These are phyloP conservation scores for Samia ricini DNA, from an alignment of 1,140 invertebrate genomes.

Conservation along the genomic window DNA sequence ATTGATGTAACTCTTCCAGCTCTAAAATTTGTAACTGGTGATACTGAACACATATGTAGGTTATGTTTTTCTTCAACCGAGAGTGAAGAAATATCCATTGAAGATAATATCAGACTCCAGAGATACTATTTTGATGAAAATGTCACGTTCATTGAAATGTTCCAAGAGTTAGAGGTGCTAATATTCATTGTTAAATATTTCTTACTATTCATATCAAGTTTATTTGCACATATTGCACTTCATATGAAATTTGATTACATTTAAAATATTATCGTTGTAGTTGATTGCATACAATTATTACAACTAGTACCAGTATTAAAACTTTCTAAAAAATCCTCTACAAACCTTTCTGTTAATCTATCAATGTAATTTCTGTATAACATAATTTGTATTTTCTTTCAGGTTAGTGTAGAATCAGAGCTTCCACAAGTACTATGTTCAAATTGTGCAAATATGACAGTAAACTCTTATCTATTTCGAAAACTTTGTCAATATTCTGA, in stretches of 20 bases:
- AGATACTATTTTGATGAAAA: slow-evolving; percentile 37
- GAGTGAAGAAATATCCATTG: slow-evolving; percentile 29
- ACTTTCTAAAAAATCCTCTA: no score
- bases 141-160: slow-evolving; percentile 39
- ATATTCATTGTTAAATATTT: not conserved
- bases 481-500: slow-evolving; percentile 42
- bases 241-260: not conserved
- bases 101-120: slow-evolving; percentile 34
- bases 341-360: no score
- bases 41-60: slow-evolving; percentile 49
- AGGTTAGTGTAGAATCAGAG: slow-evolving; percentile 36
- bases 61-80: slow-evolving; percentile 52
- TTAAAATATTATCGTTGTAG: no score
- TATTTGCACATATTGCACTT: not conserved
- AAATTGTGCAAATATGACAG: slow-evolving; percentile 38
- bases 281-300: no score
- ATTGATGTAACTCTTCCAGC: slow-evolving; percentile 28
- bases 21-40: slow-evolving; percentile 44
- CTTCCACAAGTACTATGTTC: slow-evolving; percentile 48
- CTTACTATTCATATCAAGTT: not conserved
- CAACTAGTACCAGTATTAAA: no score
- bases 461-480: slow-evolving; percentile 47
- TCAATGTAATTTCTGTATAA: no score
- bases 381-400: slow-evolving; percentile 10
- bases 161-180: slow-evolving; percentile 43